phyloP scores from a whole-genome alignment of 2,113 vertebrate genomes.

The Scomber japonicus region DNA sequence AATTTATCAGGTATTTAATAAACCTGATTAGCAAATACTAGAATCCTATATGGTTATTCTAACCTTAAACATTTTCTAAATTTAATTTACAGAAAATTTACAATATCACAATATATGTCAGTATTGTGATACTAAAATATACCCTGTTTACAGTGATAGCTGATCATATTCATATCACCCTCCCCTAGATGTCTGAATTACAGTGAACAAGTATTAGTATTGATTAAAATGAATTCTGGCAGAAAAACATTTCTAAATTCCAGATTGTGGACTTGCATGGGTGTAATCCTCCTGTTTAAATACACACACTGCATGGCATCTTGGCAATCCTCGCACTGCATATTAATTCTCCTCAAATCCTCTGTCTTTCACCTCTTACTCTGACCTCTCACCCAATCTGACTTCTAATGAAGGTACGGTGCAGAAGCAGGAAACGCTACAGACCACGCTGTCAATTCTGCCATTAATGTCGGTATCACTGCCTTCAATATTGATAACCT shows the following conservation, averaged over 20 bases:
- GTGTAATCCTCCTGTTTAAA: constrained; percentile 22
- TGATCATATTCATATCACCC: background rate
- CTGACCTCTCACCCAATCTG: constrained; percentile 52
- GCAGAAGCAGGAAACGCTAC: constrained; percentile 93
- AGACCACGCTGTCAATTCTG: constrained; percentile 93
- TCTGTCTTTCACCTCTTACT: constrained; percentile 17
- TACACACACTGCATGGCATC: constrained; percentile 31
- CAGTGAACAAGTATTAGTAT: too few relatives aligned
- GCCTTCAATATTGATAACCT: constrained; percentile 97
- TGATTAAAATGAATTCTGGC: background rate
- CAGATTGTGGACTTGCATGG: constrained; percentile 57
- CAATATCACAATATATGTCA: background rate
- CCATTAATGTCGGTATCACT: constrained; percentile 93
- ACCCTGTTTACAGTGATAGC: background rate
- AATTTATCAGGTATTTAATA: background rate
- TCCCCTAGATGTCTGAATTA: background rate
- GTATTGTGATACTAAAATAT: background rate
- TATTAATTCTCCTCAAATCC: constrained; percentile 22
- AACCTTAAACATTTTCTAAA: background rate
- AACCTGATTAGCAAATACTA: background rate
- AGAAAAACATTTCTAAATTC: constrained; percentile 1
- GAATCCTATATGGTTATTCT: background rate
- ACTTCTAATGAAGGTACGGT: constrained; percentile 90
- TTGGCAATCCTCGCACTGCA: constrained; percentile 11
- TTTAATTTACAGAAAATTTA: background rate